phyloP scores from a whole-genome alignment of 2,888 invertebrate genomes.

The Drosophila paramelanica region DNA sequence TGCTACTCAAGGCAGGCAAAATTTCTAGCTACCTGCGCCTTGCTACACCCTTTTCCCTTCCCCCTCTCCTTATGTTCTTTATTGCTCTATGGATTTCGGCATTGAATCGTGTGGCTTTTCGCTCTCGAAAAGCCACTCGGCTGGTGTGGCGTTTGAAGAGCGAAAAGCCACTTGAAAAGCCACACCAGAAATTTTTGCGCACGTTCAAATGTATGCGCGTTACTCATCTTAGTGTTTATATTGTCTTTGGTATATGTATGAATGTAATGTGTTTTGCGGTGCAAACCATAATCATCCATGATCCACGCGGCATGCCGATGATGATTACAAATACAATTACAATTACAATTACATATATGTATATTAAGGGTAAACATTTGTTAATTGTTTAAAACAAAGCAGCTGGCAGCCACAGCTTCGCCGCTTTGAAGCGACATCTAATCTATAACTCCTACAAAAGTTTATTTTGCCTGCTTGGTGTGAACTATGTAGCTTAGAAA shows the following conservation, averaged over 20 bases:
- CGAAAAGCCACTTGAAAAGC: too few relatives aligned
- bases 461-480: conserved; percentile 30
- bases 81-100: too few relatives aligned
- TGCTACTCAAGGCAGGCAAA: too few relatives aligned
- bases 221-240: too few relatives aligned
- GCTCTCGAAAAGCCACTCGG: too few relatives aligned
- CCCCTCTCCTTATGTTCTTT: too few relatives aligned
- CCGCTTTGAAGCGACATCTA: conserved; percentile 42
- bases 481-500: conserved; percentile 32
- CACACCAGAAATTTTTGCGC: too few relatives aligned
- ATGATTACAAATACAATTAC: conserved; percentile 52
- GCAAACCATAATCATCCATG: conserved; percentile 42
- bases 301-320: conserved; percentile 37
- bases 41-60: too few relatives aligned
- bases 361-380: conserved; percentile 71
- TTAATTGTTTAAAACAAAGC: conserved; percentile 77
- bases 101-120: too few relatives aligned
- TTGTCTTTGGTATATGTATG: conserved; percentile 55
- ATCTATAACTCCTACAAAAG: conserved; percentile 23
- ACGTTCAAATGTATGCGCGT: too few relatives aligned
- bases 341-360: conserved; percentile 47
- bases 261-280: conserved; percentile 28
- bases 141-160: too few relatives aligned
- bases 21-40: too few relatives aligned
- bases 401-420: conserved; percentile 66